Percentiles rank a stretch among this genome's conserved stretches.
Evolutionary conservation across 2,888 invertebrate species (phyloP).

Genomic region (Limenitis arthemis): DNA sequence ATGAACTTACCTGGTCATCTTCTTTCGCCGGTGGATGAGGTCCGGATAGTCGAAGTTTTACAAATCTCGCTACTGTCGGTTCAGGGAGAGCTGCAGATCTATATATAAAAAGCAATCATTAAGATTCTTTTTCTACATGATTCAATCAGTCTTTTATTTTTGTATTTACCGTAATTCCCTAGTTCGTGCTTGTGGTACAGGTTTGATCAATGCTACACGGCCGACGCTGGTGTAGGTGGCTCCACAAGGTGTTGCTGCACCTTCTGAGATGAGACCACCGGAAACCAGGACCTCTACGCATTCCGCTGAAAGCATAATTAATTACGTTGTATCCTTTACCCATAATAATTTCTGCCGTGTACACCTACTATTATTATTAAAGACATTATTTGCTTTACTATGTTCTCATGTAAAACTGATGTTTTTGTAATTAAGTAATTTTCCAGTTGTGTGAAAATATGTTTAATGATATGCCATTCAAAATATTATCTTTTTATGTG

Average conservation of each 20-base stretch:
- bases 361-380: too few species aligned
- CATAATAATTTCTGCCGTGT: not conserved
- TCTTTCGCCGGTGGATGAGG: constrained; percentile 85
- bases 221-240: constrained; percentile 67
- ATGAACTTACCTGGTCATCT: constrained; percentile 82
- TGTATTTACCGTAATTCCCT: constrained; percentile 52
- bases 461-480: too few species aligned
- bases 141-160: not conserved
- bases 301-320: constrained; percentile 38
- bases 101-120: constrained; percentile 13
- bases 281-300: constrained; percentile 65
- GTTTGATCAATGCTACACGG: constrained; percentile 54
- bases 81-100: constrained; percentile 79
- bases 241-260: constrained; percentile 64
- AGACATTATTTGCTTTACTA: too few species aligned
- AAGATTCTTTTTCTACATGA: not conserved
- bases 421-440: too few species aligned
- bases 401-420: too few species aligned
- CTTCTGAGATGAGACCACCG: constrained; percentile 60
- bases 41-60: constrained; percentile 88
- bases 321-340: not conserved
- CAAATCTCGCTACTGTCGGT: constrained; percentile 68
- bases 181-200: constrained; percentile 54
- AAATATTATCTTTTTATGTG: too few species aligned
- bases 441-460: too few species aligned